These are phyloP conservation scores for Tinea semifulvella DNA, from an alignment of 2,888 invertebrate species.

Conservation along the genomic window DNA sequence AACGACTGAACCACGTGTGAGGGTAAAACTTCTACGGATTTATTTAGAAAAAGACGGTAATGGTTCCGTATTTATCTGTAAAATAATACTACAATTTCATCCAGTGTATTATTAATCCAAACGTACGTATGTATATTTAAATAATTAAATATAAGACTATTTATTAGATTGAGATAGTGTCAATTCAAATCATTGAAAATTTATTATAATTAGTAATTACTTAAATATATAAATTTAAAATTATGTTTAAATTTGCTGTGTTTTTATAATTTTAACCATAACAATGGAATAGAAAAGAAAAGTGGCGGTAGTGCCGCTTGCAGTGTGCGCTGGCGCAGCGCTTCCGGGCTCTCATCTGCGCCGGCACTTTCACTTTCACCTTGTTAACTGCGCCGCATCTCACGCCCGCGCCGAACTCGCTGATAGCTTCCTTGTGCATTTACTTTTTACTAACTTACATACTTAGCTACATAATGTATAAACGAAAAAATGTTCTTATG, in stretches of 20 bases:
- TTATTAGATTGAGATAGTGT: too few species aligned
- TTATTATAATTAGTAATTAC: too few species aligned
- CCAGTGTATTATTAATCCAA: too few species aligned
- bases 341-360: conserved; percentile 63
- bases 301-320: conserved; percentile 24
- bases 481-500: too few species aligned
- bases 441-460: too few species aligned
- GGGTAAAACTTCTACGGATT: conserved; percentile 59
- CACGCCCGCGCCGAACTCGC: conserved; percentile 24
- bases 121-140: too few species aligned
- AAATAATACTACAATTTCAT: neutral
- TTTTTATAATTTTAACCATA: neutral
- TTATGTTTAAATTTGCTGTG: conserved; percentile 1
- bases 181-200: too few species aligned
- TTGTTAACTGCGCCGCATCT: conserved; percentile 27
- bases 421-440: conserved; percentile 47
- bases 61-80: conserved; percentile 27
- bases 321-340: conserved; percentile 34
- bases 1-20: conserved; percentile 34
- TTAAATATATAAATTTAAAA: too few species aligned
- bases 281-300: conserved; percentile 1
- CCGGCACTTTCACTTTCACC: conserved; percentile 63
- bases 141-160: too few species aligned
- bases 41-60: conserved; percentile 64
- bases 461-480: too few species aligned